Evolutionary conservation across 2,113 vertebrate species (phyloP).

Genomic region (Dolichotis patagonum): DNA sequence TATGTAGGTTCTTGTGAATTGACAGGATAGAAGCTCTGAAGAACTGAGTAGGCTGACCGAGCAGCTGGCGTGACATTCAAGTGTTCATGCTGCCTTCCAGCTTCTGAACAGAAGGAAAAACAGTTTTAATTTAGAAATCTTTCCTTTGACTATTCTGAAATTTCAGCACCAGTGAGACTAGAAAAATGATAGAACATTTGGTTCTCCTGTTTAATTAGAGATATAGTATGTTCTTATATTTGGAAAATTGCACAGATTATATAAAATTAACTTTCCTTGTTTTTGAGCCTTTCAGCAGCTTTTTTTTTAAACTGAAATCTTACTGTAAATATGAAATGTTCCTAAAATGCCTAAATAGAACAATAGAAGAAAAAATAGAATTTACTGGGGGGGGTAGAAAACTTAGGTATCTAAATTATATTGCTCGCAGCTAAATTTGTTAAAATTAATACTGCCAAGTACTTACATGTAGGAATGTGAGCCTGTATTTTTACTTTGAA

Average conservation of each 20-base stretch:
- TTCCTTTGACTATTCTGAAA: slow-evolving; percentile 72
- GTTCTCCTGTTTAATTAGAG: slow-evolving; percentile 74
- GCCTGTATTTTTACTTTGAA: slow-evolving; percentile 40
- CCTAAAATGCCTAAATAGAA: slow-evolving; percentile 45
- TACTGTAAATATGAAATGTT: slow-evolving; percentile 44
- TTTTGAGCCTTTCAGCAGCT: slow-evolving; percentile 47
- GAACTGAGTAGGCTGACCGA: slow-evolving; percentile 78
- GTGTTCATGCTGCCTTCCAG: slow-evolving; percentile 72
- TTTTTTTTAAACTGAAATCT: neutral
- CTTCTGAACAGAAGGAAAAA: slow-evolving; percentile 76
- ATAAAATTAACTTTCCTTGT: slow-evolving; percentile 66
- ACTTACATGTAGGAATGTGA: neutral
- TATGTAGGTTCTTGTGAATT: slow-evolving; percentile 79
- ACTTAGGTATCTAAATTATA: slow-evolving; percentile 13
- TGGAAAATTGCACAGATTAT: slow-evolving; percentile 61
- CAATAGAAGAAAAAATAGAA: neutral
- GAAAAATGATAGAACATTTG: slow-evolving; percentile 78
- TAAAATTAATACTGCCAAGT: slow-evolving; percentile 19
- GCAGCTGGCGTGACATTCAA: slow-evolving; percentile 81
- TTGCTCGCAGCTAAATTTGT: slow-evolving; percentile 22
- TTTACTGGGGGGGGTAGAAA: neutral
- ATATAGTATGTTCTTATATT: slow-evolving; percentile 73
- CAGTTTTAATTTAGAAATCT: slow-evolving; percentile 80
- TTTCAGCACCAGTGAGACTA: slow-evolving; percentile 72
- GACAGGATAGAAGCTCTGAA: slow-evolving; percentile 76